Percentiles rank a stretch among this genome's conserved stretches.
phyloP scores from a whole-genome alignment of 2,113 vertebrate species.

The Rhinichthys klamathensis region DNA sequence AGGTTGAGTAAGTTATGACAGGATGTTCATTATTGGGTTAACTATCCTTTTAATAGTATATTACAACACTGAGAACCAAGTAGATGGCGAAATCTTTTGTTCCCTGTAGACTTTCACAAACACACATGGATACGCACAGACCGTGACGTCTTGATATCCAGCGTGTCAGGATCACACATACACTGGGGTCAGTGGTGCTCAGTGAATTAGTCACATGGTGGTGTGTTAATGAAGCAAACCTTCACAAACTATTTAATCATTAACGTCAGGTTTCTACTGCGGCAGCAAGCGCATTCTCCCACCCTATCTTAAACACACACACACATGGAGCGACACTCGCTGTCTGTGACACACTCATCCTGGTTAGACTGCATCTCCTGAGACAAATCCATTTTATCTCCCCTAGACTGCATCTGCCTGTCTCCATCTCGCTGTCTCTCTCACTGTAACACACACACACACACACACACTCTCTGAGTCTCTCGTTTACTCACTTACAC shows the following conservation, averaged over 20 bases:
- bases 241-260: conserved; percentile 61
- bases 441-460: conserved; percentile 38
- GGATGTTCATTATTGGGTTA: neutral
- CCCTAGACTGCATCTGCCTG: conserved; percentile 42
- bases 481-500: conserved; percentile 21
- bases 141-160: conserved; percentile 30
- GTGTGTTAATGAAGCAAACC: conserved; percentile 59
- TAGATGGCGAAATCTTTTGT: conserved; percentile 22
- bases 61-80: neutral
- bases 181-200: conserved; percentile 54
- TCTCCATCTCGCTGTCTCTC: conserved; percentile 42
- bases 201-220: conserved; percentile 60
- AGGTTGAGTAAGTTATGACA: neutral
- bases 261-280: conserved; percentile 55
- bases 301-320: conserved; percentile 35
- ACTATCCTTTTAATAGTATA: neutral
- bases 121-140: conserved; percentile 20
- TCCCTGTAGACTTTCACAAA: conserved; percentile 12
- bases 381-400: conserved; percentile 49
- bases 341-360: conserved; percentile 43
- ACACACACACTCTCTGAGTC: conserved; percentile 17
- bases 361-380: conserved; percentile 39
- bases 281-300: conserved; percentile 42
- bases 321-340: conserved; percentile 4
- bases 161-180: conserved; percentile 17